Conservation (phyloP, 2,888 invertebrate species). For the Luperina nickerlii region DNA sequence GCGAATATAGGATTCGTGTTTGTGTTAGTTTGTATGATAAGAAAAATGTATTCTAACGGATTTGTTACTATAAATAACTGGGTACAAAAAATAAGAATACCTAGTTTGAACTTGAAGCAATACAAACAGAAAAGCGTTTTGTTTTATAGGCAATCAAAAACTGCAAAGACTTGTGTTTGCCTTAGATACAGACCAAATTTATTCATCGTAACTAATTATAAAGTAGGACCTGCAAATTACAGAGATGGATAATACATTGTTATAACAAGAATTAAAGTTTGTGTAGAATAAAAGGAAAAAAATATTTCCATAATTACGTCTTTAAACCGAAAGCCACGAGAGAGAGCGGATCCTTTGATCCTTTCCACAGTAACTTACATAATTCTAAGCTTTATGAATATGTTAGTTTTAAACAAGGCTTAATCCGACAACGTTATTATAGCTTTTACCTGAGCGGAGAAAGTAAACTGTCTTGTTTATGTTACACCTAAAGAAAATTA, state of each 20-base stretch:
- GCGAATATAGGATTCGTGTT: slow-evolving; percentile 66
- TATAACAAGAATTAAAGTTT: not conserved
- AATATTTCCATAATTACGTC: slow-evolving; percentile 22
- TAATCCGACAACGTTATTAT: slow-evolving; percentile 47
- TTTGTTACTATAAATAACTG: slow-evolving; percentile 23
- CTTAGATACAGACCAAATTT: not conserved
- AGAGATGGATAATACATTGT: not conserved
- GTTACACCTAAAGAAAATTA: not conserved
- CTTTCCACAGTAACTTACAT: slow-evolving; percentile 27
- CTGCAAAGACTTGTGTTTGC: not conserved
- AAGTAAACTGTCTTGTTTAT: slow-evolving; percentile 14
- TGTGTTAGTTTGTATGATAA: slow-evolving; percentile 48
- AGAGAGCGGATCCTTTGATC: slow-evolving; percentile 12
- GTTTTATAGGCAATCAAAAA: not conserved
- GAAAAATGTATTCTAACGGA: slow-evolving; percentile 33
- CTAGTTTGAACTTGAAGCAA: not conserved
- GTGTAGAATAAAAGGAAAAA: not conserved
- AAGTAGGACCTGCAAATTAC: not conserved
- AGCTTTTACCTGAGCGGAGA: slow-evolving; percentile 15
- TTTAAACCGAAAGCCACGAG: slow-evolving; percentile 4
- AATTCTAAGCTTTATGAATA: slow-evolving; percentile 53
- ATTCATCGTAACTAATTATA: not conserved
- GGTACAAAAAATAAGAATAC: not conserved
- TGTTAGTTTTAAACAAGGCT: slow-evolving; percentile 50
- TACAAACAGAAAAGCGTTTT: not conserved